These are phyloP conservation scores for Ranitomeya variabilis DNA, from an alignment of 2,113 vertebrate species.

Conservation along the genomic window DNA sequence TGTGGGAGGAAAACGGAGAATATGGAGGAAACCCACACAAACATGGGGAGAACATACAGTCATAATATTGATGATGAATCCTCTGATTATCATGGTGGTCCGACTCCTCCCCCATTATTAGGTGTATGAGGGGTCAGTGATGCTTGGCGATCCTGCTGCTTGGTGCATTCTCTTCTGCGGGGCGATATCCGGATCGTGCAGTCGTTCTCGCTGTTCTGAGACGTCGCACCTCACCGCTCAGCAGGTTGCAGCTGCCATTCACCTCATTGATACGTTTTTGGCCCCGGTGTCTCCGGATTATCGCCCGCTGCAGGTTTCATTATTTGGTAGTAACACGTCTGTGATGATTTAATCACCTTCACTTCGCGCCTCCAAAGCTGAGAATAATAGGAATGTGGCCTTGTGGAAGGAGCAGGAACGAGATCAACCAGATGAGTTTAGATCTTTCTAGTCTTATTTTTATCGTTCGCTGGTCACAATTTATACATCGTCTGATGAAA, in stretches of 20 bases:
- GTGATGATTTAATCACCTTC: neutral
- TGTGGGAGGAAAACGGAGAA: too few relatives aligned
- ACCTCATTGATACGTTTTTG: neutral
- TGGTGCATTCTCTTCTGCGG: too few relatives aligned
- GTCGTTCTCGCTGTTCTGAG: too few relatives aligned
- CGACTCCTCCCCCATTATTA: too few relatives aligned
- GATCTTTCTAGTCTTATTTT: neutral
- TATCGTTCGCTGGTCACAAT: neutral
- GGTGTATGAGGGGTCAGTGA: too few relatives aligned
- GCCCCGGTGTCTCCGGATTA: neutral
- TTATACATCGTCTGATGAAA: neutral
- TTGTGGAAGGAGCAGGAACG: constrained; percentile 2
- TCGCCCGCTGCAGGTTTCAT: neutral
- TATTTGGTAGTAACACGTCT: neutral
- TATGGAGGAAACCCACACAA: too few relatives aligned
- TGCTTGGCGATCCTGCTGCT: too few relatives aligned
- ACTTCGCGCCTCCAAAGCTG: too few relatives aligned
- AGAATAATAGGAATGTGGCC: neutral
- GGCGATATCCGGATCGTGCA: too few relatives aligned
- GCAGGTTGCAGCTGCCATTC: neutral
- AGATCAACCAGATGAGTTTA: neutral
- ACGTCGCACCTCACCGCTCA: neutral
- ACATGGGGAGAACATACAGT: too few relatives aligned
- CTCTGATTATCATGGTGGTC: too few relatives aligned
- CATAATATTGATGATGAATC: too few relatives aligned